Evolutionary conservation across 2,113 vertebrate species (phyloP).

Genomic region (Pangasianodon gigas): DNA sequence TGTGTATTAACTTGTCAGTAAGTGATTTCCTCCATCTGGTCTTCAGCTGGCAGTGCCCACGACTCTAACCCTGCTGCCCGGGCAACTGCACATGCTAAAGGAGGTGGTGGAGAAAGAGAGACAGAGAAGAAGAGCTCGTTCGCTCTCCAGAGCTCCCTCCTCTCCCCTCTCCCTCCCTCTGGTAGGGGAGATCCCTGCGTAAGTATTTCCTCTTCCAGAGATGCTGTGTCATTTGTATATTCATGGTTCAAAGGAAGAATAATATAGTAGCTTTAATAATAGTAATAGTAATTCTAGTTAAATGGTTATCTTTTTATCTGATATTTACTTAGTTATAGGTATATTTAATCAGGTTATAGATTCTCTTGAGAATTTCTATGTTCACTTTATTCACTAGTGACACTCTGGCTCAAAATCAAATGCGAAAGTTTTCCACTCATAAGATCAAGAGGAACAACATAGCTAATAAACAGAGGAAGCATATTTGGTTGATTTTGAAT

Average conservation of each 20-base stretch:
- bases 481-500: not conserved
- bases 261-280: not conserved
- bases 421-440: not conserved
- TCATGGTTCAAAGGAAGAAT: not conserved
- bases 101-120: conserved; percentile 81
- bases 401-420: not conserved
- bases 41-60: conserved; percentile 79
- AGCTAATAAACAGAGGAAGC: not conserved
- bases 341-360: not conserved
- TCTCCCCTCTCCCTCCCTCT: conserved; percentile 72
- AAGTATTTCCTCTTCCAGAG: conserved; percentile 54
- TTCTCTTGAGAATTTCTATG: too few species aligned
- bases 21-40: not conserved
- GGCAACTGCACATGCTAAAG: conserved; percentile 81
- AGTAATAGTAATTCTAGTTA: not conserved
- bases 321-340: not conserved
- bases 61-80: conserved; percentile 79
- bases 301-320: not conserved
- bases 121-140: conserved; percentile 69
- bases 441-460: not conserved
- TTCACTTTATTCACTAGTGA: not conserved
- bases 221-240: not conserved
- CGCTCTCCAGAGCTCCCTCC: conserved; percentile 66
- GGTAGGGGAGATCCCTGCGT: conserved; percentile 76
- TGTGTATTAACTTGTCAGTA: conserved; percentile 5